A percentile compares a stretch with the other conserved stretches of the same genome.
phyloP scores from a whole-genome alignment of 2,113 vertebrate genomes.

The Entosphenus tridentatus region DNA sequence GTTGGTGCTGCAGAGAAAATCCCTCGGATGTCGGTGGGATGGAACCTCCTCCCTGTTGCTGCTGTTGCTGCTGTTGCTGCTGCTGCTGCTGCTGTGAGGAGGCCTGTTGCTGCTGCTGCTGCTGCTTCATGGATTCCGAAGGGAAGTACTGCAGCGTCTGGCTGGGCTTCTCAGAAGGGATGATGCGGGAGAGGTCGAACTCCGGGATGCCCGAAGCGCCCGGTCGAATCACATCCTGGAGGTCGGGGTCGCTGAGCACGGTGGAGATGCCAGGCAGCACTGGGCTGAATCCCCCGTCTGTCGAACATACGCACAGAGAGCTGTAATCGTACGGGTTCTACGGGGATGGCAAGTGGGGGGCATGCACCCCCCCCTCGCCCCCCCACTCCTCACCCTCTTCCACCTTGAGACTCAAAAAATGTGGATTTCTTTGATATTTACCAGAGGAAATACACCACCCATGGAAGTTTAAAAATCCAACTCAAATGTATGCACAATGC shows the following conservation, averaged over 20 bases:
- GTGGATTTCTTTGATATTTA: too few species aligned
- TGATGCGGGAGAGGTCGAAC: constrained; percentile 89
- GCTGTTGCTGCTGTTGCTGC: constrained; percentile 44
- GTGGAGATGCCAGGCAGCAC: constrained; percentile 35
- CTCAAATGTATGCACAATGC: too few species aligned
- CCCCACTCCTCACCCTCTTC: too few species aligned
- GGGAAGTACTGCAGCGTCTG: constrained; percentile 98
- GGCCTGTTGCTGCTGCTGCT: constrained; percentile 26
- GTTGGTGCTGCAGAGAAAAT: constrained; percentile 73
- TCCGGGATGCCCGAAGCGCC: constrained; percentile 72
- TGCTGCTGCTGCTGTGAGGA: constrained; percentile 19
- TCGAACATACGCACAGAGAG: too few species aligned
- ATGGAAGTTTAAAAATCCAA: too few species aligned
- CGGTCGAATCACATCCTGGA: constrained; percentile 80
- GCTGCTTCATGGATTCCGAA: constrained; percentile 27
- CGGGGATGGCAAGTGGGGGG: too few species aligned
- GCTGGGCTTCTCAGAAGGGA: constrained; percentile 90
- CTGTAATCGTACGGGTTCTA: too few species aligned
- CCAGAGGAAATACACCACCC: too few species aligned
- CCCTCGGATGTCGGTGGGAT: constrained; percentile 84
- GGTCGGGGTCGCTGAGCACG: constrained; percentile 54
- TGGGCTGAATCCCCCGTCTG: not conserved
- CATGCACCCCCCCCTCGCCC: too few species aligned
- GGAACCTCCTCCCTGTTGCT: constrained; percentile 38
- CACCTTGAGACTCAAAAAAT: too few species aligned